Conservation (phyloP, 2,888 invertebrate genomes). For the Electrophaes corylata region DNA sequence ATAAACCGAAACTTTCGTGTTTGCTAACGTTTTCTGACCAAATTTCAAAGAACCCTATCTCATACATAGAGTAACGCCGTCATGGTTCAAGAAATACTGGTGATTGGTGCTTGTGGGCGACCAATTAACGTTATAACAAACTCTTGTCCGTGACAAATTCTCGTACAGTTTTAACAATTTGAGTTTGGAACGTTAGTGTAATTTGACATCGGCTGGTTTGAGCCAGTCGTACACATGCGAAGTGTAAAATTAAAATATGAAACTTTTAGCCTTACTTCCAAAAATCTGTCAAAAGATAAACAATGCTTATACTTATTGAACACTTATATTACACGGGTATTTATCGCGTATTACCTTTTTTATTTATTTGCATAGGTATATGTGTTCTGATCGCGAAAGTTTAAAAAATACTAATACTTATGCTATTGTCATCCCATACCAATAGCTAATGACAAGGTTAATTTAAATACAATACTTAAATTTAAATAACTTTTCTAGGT, state of each 20-base stretch:
- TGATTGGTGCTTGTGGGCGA: constrained; percentile 60
- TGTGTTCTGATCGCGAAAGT: too few relatives aligned
- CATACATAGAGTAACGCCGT: constrained; percentile 3
- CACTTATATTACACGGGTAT: too few relatives aligned
- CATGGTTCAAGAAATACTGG: constrained; percentile 48
- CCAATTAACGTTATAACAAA: constrained; percentile 79
- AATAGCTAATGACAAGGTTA: too few relatives aligned
- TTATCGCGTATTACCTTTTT: too few relatives aligned
- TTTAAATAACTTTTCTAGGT: too few relatives aligned
- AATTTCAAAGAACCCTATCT: constrained; percentile 14
- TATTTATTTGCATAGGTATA: too few relatives aligned
- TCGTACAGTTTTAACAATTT: constrained; percentile 83
- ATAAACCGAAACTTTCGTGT: constrained; percentile 66
- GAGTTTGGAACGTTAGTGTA: constrained; percentile 69
- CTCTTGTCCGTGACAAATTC: constrained; percentile 76
- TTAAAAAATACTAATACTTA: too few relatives aligned
- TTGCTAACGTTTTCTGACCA: constrained; percentile 43
- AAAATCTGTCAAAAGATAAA: too few relatives aligned
- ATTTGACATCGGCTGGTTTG: constrained; percentile 65
- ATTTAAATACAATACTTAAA: too few relatives aligned
- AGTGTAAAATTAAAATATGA: constrained; percentile 24
- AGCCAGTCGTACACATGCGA: constrained; percentile 48
- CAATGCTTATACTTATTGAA: too few relatives aligned
- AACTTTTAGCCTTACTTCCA: too few relatives aligned
- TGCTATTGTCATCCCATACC: too few relatives aligned